phyloP scores from a whole-genome alignment of 2,888 invertebrate genomes.

The Phania funesta region DNA sequence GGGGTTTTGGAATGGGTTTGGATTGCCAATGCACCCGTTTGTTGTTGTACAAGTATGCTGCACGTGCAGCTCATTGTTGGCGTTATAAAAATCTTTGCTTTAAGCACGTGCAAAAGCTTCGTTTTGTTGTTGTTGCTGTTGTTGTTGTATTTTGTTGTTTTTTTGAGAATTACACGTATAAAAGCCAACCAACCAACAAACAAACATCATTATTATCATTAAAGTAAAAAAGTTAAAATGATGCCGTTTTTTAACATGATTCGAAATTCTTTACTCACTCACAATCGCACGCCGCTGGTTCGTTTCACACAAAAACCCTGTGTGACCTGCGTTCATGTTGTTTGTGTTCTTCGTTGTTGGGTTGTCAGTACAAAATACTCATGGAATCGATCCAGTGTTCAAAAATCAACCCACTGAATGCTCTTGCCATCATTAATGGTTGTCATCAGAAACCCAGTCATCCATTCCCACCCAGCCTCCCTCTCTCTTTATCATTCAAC shows the following conservation, averaged over 20 bases:
- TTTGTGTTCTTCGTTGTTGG: constrained; percentile 37
- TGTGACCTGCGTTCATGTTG: constrained; percentile 59
- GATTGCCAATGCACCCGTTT: constrained; percentile 58
- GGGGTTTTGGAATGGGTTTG: constrained; percentile 26
- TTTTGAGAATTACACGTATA: constrained; percentile 45
- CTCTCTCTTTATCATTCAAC: no score
- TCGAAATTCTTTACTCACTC: not conserved
- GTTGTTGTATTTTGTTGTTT: constrained; percentile 55
- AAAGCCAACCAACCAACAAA: constrained; percentile 37
- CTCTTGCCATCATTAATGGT: constrained; percentile 2
- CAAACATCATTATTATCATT: constrained; percentile 49
- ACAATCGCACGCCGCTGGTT: not conserved
- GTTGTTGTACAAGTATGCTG: constrained; percentile 45
- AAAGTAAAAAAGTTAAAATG: constrained; percentile 52
- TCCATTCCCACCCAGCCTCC: not conserved
- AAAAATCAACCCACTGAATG: constrained; percentile 32
- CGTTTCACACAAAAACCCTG: constrained; percentile 12
- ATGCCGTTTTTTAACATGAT: constrained; percentile 48
- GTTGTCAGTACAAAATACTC: constrained; percentile 24
- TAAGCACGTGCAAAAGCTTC: constrained; percentile 78
- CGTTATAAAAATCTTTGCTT: constrained; percentile 74
- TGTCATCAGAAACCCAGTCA: constrained; percentile 26
- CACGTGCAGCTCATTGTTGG: constrained; percentile 64
- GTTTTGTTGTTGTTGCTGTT: constrained; percentile 55
- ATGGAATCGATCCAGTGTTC: constrained; percentile 12